Conservation (phyloP, 2,888 invertebrate genomes). For the Chesias legatella region DNA sequence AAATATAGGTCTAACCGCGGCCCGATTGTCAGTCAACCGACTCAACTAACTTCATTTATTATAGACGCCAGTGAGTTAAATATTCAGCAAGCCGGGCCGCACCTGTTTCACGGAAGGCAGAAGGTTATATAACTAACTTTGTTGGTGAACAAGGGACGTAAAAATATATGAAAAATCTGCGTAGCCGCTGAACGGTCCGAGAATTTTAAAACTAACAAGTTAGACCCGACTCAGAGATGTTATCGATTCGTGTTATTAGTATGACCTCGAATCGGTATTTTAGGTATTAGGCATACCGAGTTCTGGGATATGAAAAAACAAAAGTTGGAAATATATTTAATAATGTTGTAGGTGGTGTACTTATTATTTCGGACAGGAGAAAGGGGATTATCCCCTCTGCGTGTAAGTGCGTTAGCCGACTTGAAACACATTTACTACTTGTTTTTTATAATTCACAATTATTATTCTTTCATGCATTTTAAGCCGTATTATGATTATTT, state of each 20-base stretch:
- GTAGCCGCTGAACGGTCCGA: conserved; percentile 3
- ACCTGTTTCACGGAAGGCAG: conserved; percentile 27
- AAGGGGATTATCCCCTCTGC: too few relatives aligned
- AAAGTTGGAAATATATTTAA: not conserved
- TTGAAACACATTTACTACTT: too few relatives aligned
- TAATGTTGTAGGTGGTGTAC: too few relatives aligned
- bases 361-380: too few relatives aligned
- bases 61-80: conserved; percentile 30
- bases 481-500: too few relatives aligned
- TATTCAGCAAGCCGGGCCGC: conserved; percentile 31
- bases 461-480: too few relatives aligned
- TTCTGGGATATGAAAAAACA: not conserved
- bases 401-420: too few relatives aligned
- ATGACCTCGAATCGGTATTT: conserved; percentile 44
- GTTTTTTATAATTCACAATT: too few relatives aligned
- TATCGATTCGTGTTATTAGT: conserved; percentile 52
- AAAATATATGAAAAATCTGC: conserved; percentile 22
- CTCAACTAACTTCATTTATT: conserved; percentile 33
- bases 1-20: conserved; percentile 28
- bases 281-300: conserved; percentile 33
- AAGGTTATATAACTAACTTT: conserved; percentile 24
- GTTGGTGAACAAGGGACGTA: conserved; percentile 20
- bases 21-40: conserved; percentile 33
- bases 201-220: conserved; percentile 43
- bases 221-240: conserved; percentile 34